These are phyloP conservation scores for Melolontha melolontha DNA, from an alignment of 2,888 invertebrate species.

Conservation along the genomic window DNA sequence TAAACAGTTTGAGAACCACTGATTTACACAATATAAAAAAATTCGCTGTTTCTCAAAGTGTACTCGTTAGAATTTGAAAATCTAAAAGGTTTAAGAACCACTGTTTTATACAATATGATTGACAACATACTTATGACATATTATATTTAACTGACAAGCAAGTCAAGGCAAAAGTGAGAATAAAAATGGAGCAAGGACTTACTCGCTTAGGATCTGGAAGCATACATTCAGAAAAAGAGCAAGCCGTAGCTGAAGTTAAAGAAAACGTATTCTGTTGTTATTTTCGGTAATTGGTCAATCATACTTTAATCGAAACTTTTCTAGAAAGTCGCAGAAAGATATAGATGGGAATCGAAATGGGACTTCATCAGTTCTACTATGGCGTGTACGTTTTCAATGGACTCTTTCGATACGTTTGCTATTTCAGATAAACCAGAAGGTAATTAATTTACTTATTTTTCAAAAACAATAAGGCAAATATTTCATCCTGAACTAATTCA, in stretches of 20 bases:
- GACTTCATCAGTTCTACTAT: constrained; percentile 32
- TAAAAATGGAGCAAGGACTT: constrained; percentile 9
- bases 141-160: no score
- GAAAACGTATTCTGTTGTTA: neutral
- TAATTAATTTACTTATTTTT: constrained; percentile 3
- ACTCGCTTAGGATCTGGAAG: constrained; percentile 1
- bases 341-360: constrained; percentile 36
- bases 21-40: no score
- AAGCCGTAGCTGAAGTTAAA: neutral
- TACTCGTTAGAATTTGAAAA: no score
- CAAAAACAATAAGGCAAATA: neutral
- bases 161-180: no score
- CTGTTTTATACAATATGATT: no score
- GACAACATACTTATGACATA: no score
- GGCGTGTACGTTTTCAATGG: constrained; percentile 36
- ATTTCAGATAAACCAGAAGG: constrained; percentile 8
- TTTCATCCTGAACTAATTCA: no score
- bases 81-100: no score
- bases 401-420: constrained; percentile 20
- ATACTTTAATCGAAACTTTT: neutral
- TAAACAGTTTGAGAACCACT: no score
- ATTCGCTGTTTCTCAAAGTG: no score
- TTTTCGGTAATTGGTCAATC: neutral
- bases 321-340: neutral
- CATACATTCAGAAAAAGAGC: neutral